A percentile compares a stretch with the other conserved stretches of the same genome.
Evolutionary conservation across 2,113 vertebrate genomes (phyloP).

Genomic region (Danionella cerebrum): DNA sequence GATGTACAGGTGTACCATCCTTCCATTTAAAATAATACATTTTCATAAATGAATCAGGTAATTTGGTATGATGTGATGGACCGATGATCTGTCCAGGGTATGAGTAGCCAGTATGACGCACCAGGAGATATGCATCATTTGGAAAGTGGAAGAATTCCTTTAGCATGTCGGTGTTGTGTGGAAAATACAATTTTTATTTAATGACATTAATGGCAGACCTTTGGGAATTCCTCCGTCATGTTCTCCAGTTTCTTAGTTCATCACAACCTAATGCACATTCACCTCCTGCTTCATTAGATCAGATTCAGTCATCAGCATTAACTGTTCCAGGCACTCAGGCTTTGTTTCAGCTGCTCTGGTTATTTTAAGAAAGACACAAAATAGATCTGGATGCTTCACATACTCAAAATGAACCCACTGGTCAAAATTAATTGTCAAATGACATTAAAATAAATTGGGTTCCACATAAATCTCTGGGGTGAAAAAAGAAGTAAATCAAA

Average conservation of each 20-base stretch:
- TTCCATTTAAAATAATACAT: too few species aligned
- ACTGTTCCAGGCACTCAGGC: conserved; percentile 9
- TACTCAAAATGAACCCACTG: too few species aligned
- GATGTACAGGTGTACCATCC: too few species aligned
- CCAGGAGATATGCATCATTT: neutral
- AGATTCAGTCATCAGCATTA: neutral
- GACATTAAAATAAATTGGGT: too few species aligned
- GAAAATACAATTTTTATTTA: neutral
- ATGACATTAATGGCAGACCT: neutral
- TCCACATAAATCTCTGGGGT: too few species aligned
- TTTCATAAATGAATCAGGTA: too few species aligned
- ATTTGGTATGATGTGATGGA: too few species aligned
- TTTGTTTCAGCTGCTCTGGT: conserved; percentile 43
- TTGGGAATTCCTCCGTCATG: neutral
- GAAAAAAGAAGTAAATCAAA: too few species aligned
- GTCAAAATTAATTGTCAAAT: too few species aligned
- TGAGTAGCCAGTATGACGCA: too few species aligned
- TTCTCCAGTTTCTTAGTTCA: neutral
- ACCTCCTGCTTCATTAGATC: neutral
- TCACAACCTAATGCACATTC: too few species aligned
- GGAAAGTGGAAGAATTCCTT: neutral
- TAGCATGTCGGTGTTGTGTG: neutral
- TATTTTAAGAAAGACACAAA: conserved; percentile 54
- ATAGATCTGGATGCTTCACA: conserved; percentile 45
- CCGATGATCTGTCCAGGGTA: too few species aligned